These are phyloP conservation scores for Calliphora vomitoria DNA, from an alignment of 2,888 invertebrate genomes.

Conservation along the genomic window DNA sequence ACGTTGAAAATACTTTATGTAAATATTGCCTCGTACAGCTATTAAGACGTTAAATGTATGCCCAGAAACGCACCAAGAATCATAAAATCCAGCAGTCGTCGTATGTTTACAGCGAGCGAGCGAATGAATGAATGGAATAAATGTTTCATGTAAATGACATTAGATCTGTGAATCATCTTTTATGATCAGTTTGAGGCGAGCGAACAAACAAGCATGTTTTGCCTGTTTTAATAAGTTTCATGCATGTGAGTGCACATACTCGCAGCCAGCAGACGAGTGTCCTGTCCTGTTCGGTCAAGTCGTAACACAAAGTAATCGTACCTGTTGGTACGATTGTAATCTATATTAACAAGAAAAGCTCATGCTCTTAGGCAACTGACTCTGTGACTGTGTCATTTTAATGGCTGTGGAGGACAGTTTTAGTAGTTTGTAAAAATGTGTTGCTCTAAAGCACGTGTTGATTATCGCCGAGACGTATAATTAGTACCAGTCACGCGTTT, in stretches of 20 bases:
- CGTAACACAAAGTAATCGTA: constrained; percentile 57
- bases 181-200: constrained; percentile 36
- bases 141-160: constrained; percentile 64
- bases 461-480: constrained; percentile 75
- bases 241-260: constrained; percentile 38
- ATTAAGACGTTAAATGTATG: constrained; percentile 83
- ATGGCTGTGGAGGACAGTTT: constrained; percentile 39
- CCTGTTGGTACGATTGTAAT: constrained; percentile 79
- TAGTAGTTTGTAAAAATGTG: constrained; percentile 53
- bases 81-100: constrained; percentile 62
- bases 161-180: constrained; percentile 69
- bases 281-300: constrained; percentile 54
- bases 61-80: constrained; percentile 78
- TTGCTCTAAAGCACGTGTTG: constrained; percentile 72
- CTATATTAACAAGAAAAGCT: constrained; percentile 79
- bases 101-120: neutral
- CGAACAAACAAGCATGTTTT: constrained; percentile 6
- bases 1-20: constrained; percentile 62
- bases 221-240: constrained; percentile 42
- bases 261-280: neutral
- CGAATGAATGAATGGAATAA: constrained; percentile 45
- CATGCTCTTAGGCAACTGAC: constrained; percentile 49
- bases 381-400: constrained; percentile 62
- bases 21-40: constrained; percentile 75
- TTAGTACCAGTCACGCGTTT: constrained; percentile 82